Evolutionary conservation across 35 echinoderm and acorn worm genomes (phyloP).

Genomic region (Ptychodera flava): DNA sequence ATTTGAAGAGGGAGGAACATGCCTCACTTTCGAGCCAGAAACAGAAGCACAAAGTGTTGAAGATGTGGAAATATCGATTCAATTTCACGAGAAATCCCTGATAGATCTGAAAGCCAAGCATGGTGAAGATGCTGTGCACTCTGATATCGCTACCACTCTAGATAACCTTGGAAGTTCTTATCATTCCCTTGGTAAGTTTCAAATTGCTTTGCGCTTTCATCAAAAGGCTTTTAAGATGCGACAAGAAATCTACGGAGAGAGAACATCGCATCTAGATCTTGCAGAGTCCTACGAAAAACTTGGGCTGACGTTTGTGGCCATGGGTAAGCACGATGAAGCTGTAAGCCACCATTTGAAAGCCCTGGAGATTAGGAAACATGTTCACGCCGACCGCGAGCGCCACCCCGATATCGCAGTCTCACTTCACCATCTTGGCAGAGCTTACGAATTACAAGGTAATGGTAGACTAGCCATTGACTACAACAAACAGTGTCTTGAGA

Average conservation of each 20-base stretch:
- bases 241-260: neutral
- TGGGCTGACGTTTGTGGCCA: neutral
- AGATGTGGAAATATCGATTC: neutral
- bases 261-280: neutral
- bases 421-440: neutral
- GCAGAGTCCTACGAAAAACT: neutral
- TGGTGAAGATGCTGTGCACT: neutral
- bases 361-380: neutral
- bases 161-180: neutral
- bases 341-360: neutral
- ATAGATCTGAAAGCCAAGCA: neutral
- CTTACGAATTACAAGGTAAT: neutral
- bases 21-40: no score
- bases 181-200: neutral
- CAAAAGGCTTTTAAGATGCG: neutral
- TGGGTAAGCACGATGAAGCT: neutral
- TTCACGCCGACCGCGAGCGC: neutral
- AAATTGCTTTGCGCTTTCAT: neutral
- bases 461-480: neutral
- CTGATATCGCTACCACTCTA: neutral
- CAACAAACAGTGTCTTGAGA: neutral
- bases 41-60: no score
- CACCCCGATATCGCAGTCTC: neutral
- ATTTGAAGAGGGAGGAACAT: no score
- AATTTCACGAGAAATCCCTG: neutral